Conservation (phyloP, 2,113 vertebrate species). For the Cyphomyrus plagiostoma region DNA sequence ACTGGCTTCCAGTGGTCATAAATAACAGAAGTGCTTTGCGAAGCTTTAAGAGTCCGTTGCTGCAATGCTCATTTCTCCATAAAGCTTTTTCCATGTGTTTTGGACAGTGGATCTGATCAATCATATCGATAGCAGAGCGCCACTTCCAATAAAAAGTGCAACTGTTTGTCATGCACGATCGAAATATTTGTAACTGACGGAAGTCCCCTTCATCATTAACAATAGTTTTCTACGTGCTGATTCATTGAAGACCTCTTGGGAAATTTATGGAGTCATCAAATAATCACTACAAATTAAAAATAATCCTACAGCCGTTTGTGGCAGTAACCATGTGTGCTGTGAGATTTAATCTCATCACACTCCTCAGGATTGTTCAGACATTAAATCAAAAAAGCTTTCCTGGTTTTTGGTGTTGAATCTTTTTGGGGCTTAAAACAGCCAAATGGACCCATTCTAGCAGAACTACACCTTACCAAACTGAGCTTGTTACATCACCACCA, state of each 20-base stretch:
- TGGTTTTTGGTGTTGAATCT: not conserved
- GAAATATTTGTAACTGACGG: not conserved
- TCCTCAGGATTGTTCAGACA: not conserved
- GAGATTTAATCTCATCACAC: not conserved
- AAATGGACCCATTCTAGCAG: not conserved
- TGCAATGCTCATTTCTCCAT: not conserved
- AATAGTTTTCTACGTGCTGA: not conserved
- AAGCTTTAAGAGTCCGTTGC: constrained; percentile 8
- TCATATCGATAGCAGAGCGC: not conserved
- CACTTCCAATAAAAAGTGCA: not conserved
- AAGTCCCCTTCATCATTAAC: not conserved
- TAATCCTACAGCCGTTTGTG: not conserved
- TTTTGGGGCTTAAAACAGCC: not conserved
- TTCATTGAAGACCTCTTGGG: not conserved
- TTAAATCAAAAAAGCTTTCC: not conserved
- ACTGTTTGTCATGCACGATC: not conserved
- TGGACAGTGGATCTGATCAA: not conserved
- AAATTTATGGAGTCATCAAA: not conserved
- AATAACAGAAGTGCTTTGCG: constrained; percentile 14
- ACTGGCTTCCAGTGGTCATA: not conserved
- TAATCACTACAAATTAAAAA: not conserved
- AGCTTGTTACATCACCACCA: too few species aligned
- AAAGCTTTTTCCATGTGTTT: not conserved
- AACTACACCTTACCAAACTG: not conserved
- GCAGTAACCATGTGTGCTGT: not conserved